phyloP scores from a whole-genome alignment of 2,113 vertebrate species.

The Sterrhoptilus dennistouni region DNA sequence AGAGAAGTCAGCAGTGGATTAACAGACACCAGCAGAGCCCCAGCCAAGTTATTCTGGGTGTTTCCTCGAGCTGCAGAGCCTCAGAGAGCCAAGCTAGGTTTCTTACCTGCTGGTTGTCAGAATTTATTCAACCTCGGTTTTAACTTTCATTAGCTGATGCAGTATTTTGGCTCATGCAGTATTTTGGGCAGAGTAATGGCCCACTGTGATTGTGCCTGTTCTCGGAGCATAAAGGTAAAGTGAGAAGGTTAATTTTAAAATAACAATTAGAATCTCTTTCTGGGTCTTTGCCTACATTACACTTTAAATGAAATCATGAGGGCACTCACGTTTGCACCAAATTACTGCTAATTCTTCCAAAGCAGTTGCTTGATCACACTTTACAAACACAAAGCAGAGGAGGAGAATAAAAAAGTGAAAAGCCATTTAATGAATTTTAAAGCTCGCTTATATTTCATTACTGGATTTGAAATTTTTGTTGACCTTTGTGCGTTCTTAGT shows the following conservation, averaged over 20 bases:
- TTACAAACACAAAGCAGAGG: constrained; percentile 34
- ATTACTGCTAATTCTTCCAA: constrained; percentile 47
- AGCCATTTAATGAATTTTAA: constrained; percentile 54
- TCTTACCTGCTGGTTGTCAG: not conserved
- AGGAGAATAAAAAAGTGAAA: not conserved
- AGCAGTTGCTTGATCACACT: constrained; percentile 56
- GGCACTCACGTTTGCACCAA: constrained; percentile 49
- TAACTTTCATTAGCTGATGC: not conserved
- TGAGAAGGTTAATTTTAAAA: constrained; percentile 64
- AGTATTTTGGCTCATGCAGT: not conserved
- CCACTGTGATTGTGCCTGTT: not conserved
- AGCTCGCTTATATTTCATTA: constrained; percentile 38
- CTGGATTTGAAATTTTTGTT: constrained; percentile 39
- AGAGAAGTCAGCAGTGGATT: not conserved
- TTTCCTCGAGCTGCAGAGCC: not conserved
- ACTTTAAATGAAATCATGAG: constrained; percentile 64
- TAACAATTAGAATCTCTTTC: constrained; percentile 52
- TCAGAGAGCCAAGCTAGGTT: not conserved
- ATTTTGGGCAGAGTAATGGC: not conserved
- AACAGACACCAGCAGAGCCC: not conserved
- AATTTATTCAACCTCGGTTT: not conserved
- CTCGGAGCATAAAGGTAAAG: constrained; percentile 27
- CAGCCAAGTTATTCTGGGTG: not conserved
- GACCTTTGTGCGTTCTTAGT: not conserved
- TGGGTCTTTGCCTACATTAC: constrained; percentile 28